Conservation (phyloP, 2,113 vertebrate species). For the Psittacula cyanocephala region DNA sequence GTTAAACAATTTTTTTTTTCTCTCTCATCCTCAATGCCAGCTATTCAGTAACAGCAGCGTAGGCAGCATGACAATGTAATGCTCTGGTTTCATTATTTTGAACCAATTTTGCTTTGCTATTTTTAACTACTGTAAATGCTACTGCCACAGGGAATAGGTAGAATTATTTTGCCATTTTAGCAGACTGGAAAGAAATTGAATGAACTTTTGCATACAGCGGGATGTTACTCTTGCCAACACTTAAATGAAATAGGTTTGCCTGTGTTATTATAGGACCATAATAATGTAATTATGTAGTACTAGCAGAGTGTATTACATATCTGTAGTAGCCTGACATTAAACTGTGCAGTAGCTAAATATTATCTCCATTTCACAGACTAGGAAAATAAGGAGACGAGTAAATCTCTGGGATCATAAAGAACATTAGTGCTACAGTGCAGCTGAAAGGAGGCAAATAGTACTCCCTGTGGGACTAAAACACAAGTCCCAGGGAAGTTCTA, state of each 20-base stretch:
- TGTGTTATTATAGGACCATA: constrained; percentile 54
- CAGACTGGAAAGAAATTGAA: constrained; percentile 32
- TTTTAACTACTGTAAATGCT: constrained; percentile 49
- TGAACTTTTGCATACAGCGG: constrained; percentile 24
- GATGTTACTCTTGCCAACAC: constrained; percentile 44
- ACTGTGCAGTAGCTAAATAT: not conserved
- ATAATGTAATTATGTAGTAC: constrained; percentile 42
- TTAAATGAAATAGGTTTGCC: constrained; percentile 31
- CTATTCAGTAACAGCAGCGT: not conserved
- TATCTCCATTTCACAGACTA: not conserved
- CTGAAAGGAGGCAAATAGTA: not conserved
- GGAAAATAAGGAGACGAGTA: not conserved
- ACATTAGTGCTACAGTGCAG: not conserved
- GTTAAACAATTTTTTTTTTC: not conserved
- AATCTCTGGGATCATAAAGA: not conserved
- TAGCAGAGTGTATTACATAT: constrained; percentile 27
- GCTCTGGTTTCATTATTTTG: constrained; percentile 26
- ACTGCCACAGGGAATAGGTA: constrained; percentile 44
- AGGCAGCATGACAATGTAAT: not conserved
- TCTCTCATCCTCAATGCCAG: not conserved
- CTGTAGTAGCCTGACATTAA: constrained; percentile 23
- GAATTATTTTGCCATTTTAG: constrained; percentile 38
- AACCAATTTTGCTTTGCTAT: constrained; percentile 21
- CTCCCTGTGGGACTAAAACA: not conserved
- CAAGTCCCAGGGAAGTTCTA: not conserved